Base-by-base conservation (phyloP, 2,888 invertebrate genomes). In the Hedya salicella region DNA sequence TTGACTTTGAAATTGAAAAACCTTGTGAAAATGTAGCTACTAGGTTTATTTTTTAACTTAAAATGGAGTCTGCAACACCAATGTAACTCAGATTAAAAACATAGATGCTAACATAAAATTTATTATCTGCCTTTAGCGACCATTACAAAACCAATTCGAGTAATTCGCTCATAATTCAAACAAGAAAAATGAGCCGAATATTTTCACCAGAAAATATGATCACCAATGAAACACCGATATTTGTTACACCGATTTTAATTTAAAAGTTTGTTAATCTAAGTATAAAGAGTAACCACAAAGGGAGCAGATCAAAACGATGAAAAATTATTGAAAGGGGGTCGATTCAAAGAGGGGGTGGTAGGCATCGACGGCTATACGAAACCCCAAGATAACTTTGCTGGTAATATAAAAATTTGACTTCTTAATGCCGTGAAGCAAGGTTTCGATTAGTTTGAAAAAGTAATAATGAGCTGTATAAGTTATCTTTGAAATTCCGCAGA, bases 311-410 rank as follows among this genome's bases (percentile, higher is more conserved):
- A 89, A 83, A 88, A 87, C 91, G 89, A 88, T 91, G 91, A 91
- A 92, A 92, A 92, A 91, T 91, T 92, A 92, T 92, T 92, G 91
- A 90, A 91, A 89, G 89, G 90, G 91, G 91, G 89, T 82, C 75
- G 75, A 68, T 78, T 70, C 74, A 66, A 81, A 82, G 78, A 75
- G 78, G 85, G 80, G 76, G 74, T 77, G 78, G 81, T 83, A 75
- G 80, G 80, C 81, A 90, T 91, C 86, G 91, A 87, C 88, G 90
- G 85, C 82, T 87, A 61, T 49, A 80, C 75, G 78, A 81, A 85
- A 81, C 75, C 83, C 89, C 78, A 80, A 75, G 56, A 68, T 80
- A 79, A 68, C 62, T 73, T 72, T 81, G 70, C 85, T 59, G 46
- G 65, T 50, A n/a, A 44, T 36, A n/a, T 17, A 65, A 48, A 69